Evolutionary conservation across 2,888 invertebrate genomes (phyloP).

Genomic region (Hedychridium roseum): DNA sequence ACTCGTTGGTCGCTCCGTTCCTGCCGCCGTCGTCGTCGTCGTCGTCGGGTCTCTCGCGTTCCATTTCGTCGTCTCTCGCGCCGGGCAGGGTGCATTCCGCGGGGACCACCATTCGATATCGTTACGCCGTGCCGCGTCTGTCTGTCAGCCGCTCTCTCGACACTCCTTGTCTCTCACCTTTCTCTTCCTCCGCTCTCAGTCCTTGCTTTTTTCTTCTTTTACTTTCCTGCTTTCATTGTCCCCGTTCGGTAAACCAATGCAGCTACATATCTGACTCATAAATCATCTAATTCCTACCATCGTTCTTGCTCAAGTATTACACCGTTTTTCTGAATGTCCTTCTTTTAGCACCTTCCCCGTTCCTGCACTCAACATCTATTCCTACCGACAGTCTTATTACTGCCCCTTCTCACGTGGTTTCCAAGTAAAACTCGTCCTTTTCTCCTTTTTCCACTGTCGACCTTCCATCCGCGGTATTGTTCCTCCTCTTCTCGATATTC

Average conservation of each 20-base stretch:
- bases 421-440: no score
- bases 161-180: constrained; percentile 20
- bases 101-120: constrained; percentile 41
- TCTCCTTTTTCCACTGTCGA: constrained; percentile 8
- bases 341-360: no score
- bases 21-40: neutral
- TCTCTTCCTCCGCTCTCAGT: constrained; percentile 2
- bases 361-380: no score
- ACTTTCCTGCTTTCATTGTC: constrained; percentile 9
- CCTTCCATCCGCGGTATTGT: constrained; percentile 9
- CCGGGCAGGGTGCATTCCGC: constrained; percentile 37
- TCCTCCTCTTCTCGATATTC: constrained; percentile 9
- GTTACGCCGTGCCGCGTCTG: constrained; percentile 41
- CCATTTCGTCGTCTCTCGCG: constrained; percentile 1
- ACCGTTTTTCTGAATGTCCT: no score
- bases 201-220: constrained; percentile 8
- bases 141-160: constrained; percentile 34
- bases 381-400: no score
- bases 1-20: constrained; percentile 6
- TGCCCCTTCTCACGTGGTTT: no score
- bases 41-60: no score
- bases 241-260: no score
- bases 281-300: no score
- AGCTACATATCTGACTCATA: no score
- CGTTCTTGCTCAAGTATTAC: no score